These are phyloP conservation scores for Sminthurides bifidus DNA, from an alignment of 1,140 invertebrate genomes.

Conservation along the genomic window DNA sequence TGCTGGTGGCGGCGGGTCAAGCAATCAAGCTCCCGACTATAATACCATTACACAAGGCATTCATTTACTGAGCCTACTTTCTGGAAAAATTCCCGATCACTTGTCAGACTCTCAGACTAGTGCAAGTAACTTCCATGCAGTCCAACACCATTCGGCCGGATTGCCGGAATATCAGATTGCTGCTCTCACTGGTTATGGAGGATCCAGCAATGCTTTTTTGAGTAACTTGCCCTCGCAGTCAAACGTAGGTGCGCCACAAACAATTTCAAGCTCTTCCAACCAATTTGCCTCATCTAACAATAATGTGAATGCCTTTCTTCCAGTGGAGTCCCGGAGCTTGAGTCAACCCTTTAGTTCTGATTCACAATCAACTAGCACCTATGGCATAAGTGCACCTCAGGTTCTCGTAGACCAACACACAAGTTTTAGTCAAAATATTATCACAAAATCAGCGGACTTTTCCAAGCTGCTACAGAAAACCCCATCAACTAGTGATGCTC, in stretches of 20 bases:
- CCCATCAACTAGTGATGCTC: neutral
- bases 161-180: slow-evolving; percentile 15
- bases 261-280: too few relatives aligned
- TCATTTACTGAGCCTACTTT: slow-evolving; percentile 19
- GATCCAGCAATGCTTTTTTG: slow-evolving; percentile 8
- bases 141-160: neutral
- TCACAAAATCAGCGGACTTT: slow-evolving; percentile 7
- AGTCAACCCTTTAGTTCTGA: too few relatives aligned
- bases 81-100: slow-evolving; percentile 22
- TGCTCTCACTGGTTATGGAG: slow-evolving; percentile 8
- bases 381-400: too few relatives aligned
- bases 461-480: neutral
- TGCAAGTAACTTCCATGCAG: neutral
- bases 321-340: too few relatives aligned
- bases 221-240: too few relatives aligned
- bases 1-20: neutral
- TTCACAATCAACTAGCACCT: too few relatives aligned
- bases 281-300: too few relatives aligned
- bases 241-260: too few relatives aligned
- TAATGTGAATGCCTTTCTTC: too few relatives aligned
- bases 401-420: neutral
- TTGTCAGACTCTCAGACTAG: neutral
- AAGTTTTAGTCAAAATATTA: slow-evolving; percentile 22
- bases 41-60: slow-evolving; percentile 25
- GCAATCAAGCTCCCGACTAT: slow-evolving; percentile 4